These are phyloP conservation scores for Xyrauchen texanus DNA, from an alignment of 2,113 vertebrate species.

Conservation along the genomic window DNA sequence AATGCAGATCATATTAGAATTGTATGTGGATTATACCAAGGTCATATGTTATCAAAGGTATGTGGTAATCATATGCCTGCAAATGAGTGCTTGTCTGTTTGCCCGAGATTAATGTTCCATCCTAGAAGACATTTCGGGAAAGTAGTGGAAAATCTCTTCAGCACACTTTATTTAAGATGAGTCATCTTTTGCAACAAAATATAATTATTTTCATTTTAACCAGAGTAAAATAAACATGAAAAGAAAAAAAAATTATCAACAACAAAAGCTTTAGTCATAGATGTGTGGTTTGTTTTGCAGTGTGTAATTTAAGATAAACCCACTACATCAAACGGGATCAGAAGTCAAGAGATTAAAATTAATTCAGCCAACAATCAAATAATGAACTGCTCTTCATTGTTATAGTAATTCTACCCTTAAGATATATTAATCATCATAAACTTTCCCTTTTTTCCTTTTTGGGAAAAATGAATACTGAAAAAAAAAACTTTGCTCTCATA, in stretches of 20 bases:
- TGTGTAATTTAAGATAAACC: background rate
- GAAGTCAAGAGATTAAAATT: conserved; percentile 2
- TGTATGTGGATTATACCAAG: conserved; percentile 34
- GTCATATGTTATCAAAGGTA: conserved; percentile 9
- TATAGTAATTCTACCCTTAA: background rate
- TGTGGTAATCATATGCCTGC: conserved; percentile 26
- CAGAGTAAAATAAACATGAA: background rate
- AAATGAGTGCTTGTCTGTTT: conserved; percentile 27
- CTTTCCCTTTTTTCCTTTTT: no score
- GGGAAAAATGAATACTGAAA: no score
- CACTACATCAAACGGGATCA: background rate
- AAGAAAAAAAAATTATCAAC: background rate
- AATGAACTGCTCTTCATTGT: background rate
- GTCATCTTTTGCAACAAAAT: background rate
- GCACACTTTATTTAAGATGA: conserved; percentile 25
- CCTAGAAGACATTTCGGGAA: conserved; percentile 17
- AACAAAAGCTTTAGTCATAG: background rate
- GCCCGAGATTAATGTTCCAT: conserved; percentile 28
- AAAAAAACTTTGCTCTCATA: no score
- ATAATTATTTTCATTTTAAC: background rate
- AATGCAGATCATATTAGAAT: background rate
- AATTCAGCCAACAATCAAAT: background rate
- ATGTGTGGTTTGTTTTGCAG: background rate
- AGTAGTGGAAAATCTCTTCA: background rate
- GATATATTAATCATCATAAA: no score